Percentiles rank a stretch among this genome's conserved stretches.
Conservation (phyloP, 2,888 invertebrate species). For the Drosophila helvetica region DNA sequence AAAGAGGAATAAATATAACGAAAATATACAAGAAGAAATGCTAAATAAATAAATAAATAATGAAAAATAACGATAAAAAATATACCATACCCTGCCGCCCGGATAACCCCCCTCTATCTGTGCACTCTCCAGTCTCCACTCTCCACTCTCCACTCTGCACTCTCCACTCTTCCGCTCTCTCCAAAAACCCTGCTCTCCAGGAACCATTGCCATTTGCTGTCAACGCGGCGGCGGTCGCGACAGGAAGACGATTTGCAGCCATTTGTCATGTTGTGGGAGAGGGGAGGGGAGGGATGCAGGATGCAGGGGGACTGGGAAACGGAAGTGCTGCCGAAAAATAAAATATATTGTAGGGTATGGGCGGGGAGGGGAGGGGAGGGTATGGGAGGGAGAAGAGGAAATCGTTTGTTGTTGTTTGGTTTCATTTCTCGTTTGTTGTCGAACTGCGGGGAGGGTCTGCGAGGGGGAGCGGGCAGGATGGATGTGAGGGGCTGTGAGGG, state of each 20-base stretch:
- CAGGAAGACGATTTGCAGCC: slow-evolving; percentile 80
- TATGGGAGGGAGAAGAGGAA: slow-evolving; percentile 10
- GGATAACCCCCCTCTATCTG: not conserved
- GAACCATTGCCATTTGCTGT: slow-evolving; percentile 61
- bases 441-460: not conserved
- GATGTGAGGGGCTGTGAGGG: not conserved
- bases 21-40: slow-evolving; percentile 51
- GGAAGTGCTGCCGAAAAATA: slow-evolving; percentile 59
- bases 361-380: not conserved
- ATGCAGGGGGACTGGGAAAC: slow-evolving; percentile 8
- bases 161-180: not conserved
- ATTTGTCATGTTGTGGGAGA: slow-evolving; percentile 73
- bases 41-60: slow-evolving; percentile 75
- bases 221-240: slow-evolving; percentile 71
- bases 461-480: not conserved
- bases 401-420: slow-evolving; percentile 60
- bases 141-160: not conserved
- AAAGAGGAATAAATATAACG: slow-evolving; percentile 18
- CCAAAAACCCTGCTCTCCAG: not conserved
- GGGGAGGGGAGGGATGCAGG: slow-evolving; percentile 14
- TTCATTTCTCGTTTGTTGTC: slow-evolving; percentile 25
- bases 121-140: not conserved
- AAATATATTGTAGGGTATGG: slow-evolving; percentile 36
- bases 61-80: slow-evolving; percentile 74
- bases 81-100: slow-evolving; percentile 12